These are phyloP conservation scores for Hylaeus anthracinus DNA, from an alignment of 1,140 invertebrate species.

Conservation along the genomic window DNA sequence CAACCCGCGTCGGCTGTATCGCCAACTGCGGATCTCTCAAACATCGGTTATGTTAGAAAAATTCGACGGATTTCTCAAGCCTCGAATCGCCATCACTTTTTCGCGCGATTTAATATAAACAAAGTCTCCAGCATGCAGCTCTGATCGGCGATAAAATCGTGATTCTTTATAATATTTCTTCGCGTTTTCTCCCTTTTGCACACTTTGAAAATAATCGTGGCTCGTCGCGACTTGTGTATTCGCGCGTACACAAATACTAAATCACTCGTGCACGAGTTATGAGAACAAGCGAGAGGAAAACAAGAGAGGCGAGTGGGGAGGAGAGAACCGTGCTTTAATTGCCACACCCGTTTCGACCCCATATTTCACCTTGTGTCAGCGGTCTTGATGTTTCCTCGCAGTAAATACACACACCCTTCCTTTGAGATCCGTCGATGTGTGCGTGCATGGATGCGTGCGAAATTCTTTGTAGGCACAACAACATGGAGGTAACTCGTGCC, in stretches of 20 bases:
- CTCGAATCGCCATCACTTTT: background rate
- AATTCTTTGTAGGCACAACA: constrained; percentile 51
- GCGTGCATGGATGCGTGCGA: constrained; percentile 15
- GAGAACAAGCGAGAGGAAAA: background rate
- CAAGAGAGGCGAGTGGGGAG: background rate
- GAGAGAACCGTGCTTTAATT: constrained; percentile 49
- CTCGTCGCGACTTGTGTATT: background rate
- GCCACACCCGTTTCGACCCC: constrained; percentile 64
- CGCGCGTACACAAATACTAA: constrained; percentile 16
- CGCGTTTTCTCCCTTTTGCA: constrained; percentile 35
- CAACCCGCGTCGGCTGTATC: constrained; percentile 45
- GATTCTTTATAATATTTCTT: constrained; percentile 53
- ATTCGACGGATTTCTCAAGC: constrained; percentile 33
- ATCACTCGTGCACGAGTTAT: constrained; percentile 9
- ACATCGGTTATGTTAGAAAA: constrained; percentile 32
- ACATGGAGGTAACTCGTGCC: constrained; percentile 32
- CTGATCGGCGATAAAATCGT: constrained; percentile 49
- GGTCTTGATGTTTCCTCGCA: constrained; percentile 65
- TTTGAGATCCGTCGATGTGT: constrained; percentile 34
- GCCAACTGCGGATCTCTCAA: constrained; percentile 57
- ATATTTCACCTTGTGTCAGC: constrained; percentile 67
- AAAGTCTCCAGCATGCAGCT: background rate
- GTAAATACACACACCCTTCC: constrained; percentile 55
- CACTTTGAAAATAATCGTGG: constrained; percentile 21
- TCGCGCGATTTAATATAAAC: constrained; percentile 7